These are phyloP conservation scores for Amiota minor DNA, from an alignment of 2,888 invertebrate species.

Conservation along the genomic window DNA sequence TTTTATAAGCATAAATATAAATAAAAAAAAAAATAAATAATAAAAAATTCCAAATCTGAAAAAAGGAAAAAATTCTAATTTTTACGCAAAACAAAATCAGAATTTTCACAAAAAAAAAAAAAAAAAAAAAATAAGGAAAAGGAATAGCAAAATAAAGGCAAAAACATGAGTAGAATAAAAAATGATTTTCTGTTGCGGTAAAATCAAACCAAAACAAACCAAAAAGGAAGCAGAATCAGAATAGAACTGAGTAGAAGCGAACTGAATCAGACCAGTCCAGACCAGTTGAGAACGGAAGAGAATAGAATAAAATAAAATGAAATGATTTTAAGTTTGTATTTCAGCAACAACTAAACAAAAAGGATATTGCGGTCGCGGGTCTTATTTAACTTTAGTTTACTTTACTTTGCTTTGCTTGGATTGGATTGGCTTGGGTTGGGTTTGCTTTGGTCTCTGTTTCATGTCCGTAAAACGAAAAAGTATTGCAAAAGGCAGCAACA, in stretches of 20 bases:
- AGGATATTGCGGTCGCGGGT: slow-evolving; percentile 25
- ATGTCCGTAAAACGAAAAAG: neutral
- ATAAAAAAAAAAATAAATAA: slow-evolving; percentile 1
- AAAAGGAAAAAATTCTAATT: slow-evolving; percentile 5
- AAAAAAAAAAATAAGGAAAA: neutral
- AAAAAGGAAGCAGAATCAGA: neutral
- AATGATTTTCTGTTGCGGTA: slow-evolving; percentile 20
- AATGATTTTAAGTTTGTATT: slow-evolving; percentile 19
- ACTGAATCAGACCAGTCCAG: no score
- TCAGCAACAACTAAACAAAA: neutral
- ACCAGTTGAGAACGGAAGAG: no score
- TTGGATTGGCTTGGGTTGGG: no score
- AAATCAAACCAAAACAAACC: slow-evolving; percentile 5
- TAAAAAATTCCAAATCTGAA: neutral
- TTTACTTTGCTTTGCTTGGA: no score
- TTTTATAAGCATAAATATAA: slow-evolving; percentile 7
- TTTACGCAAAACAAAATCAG: no score
- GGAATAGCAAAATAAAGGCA: neutral
- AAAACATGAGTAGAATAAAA: neutral
- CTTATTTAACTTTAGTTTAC: neutral
- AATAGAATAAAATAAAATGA: slow-evolving; percentile 11
- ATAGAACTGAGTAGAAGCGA: no score
- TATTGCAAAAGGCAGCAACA: slow-evolving; percentile 9
- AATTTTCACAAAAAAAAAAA: slow-evolving; percentile 2
- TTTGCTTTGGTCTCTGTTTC: neutral